These are phyloP conservation scores for Odontocolon sp. DNA, from an alignment of 2,888 invertebrate species.

Conservation along the genomic window DNA sequence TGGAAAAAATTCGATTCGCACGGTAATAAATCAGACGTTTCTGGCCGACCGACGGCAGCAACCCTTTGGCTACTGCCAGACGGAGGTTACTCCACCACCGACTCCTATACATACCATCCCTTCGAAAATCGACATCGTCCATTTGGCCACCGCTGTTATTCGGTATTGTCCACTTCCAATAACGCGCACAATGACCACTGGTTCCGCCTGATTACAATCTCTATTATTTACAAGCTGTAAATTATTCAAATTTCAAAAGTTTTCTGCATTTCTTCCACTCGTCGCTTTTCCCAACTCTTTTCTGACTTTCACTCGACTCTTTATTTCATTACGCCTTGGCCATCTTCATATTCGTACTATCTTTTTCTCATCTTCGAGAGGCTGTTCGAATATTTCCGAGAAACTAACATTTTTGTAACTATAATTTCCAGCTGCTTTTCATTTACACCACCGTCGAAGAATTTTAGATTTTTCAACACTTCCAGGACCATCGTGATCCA, in stretches of 20 bases:
- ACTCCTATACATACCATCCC: conserved; percentile 40
- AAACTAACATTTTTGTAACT: background rate
- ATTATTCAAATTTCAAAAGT: conserved; percentile 71
- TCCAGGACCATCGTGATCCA: conserved; percentile 33
- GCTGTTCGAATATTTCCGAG: background rate
- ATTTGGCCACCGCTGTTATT: conserved; percentile 65
- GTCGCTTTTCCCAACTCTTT: conserved; percentile 17
- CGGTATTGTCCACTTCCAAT: conserved; percentile 67
- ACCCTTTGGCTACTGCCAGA: conserved; percentile 70
- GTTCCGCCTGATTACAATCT: conserved; percentile 73
- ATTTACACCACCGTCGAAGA: background rate
- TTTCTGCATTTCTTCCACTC: conserved; percentile 20
- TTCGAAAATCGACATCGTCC: conserved; percentile 55
- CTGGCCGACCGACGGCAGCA: conserved; percentile 58
- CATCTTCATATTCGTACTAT: background rate
- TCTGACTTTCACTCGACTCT: conserved; percentile 25
- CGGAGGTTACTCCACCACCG: conserved; percentile 51
- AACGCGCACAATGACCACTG: conserved; percentile 68
- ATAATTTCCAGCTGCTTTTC: too few relatives aligned
- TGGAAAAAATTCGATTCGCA: conserved; percentile 75
- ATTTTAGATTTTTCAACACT: conserved; percentile 21
- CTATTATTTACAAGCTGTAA: conserved; percentile 75
- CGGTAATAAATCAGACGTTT: conserved; percentile 74
- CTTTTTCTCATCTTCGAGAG: background rate
- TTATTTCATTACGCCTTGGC: conserved; percentile 13